A percentile compares a stretch with the other conserved stretches of the same genome.
These are phyloP conservation scores for Mycalesis mineus DNA, from an alignment of 2,888 invertebrate genomes.

Conservation along the genomic window DNA sequence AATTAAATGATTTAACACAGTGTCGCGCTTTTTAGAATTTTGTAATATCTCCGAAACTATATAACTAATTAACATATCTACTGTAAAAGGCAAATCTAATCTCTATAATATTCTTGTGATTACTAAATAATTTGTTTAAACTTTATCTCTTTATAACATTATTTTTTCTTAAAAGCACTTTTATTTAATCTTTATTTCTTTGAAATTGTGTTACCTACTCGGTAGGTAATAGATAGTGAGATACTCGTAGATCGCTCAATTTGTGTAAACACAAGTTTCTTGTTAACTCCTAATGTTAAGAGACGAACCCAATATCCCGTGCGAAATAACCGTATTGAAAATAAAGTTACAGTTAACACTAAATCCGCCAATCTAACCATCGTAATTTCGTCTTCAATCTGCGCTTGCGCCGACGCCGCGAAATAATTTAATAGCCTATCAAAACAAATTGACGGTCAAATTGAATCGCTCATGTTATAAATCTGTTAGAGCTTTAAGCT, in stretches of 20 bases:
- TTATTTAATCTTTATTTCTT: too few species aligned
- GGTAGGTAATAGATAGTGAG: neutral
- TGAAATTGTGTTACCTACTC: neutral
- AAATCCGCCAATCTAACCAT: neutral
- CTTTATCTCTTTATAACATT: too few species aligned
- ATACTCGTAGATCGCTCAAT: neutral
- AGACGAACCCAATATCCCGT: neutral
- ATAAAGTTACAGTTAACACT: neutral
- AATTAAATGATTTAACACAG: too few species aligned
- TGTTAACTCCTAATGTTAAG: too few species aligned
- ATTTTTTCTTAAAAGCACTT: neutral
- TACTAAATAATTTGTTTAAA: too few species aligned
- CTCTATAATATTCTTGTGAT: too few species aligned
- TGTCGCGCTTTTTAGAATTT: too few species aligned
- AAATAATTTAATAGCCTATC: slow-evolving; percentile 7
- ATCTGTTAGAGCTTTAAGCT: neutral
- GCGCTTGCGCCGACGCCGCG: slow-evolving; percentile 1
- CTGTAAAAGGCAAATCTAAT: too few species aligned
- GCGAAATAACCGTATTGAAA: neutral
- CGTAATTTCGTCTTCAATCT: slow-evolving; percentile 5
- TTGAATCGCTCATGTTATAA: slow-evolving; percentile 4
- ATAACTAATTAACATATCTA: too few species aligned
- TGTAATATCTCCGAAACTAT: too few species aligned
- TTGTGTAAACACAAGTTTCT: too few species aligned
- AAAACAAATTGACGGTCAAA: slow-evolving; percentile 1